Conservation (phyloP, 2,888 invertebrate species). For the Teleiodes luculella region DNA sequence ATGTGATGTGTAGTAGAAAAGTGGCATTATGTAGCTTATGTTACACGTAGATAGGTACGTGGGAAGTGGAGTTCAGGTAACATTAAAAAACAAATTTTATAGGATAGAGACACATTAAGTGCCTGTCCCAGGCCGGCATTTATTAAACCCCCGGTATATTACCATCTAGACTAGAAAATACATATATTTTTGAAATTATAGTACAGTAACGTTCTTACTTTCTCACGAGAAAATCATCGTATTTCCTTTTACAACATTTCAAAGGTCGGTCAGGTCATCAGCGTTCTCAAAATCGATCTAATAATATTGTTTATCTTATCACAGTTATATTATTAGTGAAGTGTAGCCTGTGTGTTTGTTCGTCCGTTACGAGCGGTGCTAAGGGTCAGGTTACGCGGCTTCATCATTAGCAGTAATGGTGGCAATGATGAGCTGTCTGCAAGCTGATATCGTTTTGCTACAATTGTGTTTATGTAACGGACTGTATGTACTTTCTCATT, state of each 20-base stretch:
- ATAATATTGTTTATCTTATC: constrained; percentile 1
- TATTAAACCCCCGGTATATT: no score
- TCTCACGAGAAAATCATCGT: not conserved
- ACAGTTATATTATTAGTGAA: not conserved
- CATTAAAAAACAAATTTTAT: no score
- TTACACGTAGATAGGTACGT: not conserved
- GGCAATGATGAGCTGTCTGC: not conserved
- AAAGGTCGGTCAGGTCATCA: not conserved
- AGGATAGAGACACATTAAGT: no score
- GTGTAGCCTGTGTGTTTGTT: not conserved
- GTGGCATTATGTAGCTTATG: not conserved
- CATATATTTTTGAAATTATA: no score
- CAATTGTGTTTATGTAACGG: not conserved
- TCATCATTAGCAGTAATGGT: constrained; percentile 6
- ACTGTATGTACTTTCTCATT: not conserved
- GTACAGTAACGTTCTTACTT: not conserved
- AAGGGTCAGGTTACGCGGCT: not conserved
- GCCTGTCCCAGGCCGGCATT: no score
- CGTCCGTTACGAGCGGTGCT: not conserved
- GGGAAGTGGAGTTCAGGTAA: not conserved
- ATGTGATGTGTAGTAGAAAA: not conserved
- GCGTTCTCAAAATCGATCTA: not conserved
- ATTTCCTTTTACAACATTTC: not conserved
- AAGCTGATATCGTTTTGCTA: constrained; percentile 1
- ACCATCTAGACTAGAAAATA: no score